A percentile compares a stretch with the other conserved stretches of the same genome.
phyloP scores from a whole-genome alignment of 2,797 vertebrate species.

The Geotrypetes seraphini region DNA sequence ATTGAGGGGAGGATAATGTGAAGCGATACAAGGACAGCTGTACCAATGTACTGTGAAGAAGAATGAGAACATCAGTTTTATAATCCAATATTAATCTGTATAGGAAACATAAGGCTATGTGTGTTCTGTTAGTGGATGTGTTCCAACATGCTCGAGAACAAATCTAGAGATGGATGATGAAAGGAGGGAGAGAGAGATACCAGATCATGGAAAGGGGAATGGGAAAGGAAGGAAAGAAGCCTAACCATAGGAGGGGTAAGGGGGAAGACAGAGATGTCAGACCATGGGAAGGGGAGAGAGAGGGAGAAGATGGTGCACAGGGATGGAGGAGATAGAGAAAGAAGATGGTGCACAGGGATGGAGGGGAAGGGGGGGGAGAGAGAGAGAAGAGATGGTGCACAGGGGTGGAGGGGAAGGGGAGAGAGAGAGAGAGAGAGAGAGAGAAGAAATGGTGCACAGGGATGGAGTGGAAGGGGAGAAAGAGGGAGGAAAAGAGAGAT shows the following conservation, averaged over 20 bases:
- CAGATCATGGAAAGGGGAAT: not conserved
- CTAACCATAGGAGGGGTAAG: too few relatives aligned
- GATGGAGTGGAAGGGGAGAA: not conserved
- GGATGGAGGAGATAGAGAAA: not conserved
- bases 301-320: not conserved
- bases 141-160: too few relatives aligned
- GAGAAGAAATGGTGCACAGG: not conserved
- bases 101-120: too few relatives aligned
- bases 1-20: too few relatives aligned
- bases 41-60: too few relatives aligned
- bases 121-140: too few relatives aligned
- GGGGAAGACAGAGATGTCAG: not conserved
- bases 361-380: not conserved
- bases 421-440: not conserved
- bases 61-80: too few relatives aligned
- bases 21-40: too few relatives aligned
- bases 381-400: too few relatives aligned
- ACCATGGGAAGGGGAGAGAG: not conserved
- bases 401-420: not conserved
- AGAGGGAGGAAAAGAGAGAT: not conserved
- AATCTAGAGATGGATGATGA: too few relatives aligned
- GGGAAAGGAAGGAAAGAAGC: too few relatives aligned
- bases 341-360: not conserved
- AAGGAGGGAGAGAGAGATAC: not conserved
- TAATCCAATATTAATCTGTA: too few relatives aligned